Percentiles rank a stretch among this genome's conserved stretches.
Conservation (phyloP, 2,113 vertebrate genomes). For the Scortum barcoo region DNA sequence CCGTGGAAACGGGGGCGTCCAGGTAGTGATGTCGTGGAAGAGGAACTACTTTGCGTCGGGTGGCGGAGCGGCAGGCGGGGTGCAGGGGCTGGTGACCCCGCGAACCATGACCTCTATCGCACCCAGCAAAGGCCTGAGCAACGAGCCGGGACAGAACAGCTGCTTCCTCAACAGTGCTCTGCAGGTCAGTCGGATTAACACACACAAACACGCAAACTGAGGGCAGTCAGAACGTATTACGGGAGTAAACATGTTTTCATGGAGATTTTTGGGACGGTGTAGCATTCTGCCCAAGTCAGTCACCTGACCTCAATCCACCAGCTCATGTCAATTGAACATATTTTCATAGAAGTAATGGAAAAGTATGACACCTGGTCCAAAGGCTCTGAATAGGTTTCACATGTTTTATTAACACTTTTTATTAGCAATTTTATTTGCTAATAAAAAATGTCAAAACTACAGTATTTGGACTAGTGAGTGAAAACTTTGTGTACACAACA, state of each 20-base stretch:
- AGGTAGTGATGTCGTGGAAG: constrained; percentile 90
- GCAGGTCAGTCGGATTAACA: constrained; percentile 91
- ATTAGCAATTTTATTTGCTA: neutral
- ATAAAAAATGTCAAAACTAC: neutral
- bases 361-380: neutral
- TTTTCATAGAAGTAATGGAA: neutral
- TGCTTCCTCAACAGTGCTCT: constrained; percentile 98
- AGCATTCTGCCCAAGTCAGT: neutral
- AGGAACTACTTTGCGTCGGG: constrained; percentile 96
- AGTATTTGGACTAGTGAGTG: neutral
- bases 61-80: constrained; percentile 46
- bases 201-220: neutral
- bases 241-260: neutral
- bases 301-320: constrained; percentile 36
- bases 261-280: constrained; percentile 15
- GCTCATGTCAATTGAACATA: neutral
- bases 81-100: constrained; percentile 92
- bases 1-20: constrained; percentile 65
- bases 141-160: constrained; percentile 97
- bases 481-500: neutral
- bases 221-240: constrained; percentile 11
- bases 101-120: constrained; percentile 94
- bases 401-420: neutral
- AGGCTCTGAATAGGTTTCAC: neutral
- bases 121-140: constrained; percentile 97